phyloP scores from a whole-genome alignment of 2,113 vertebrate species.

The Cairina moschata region DNA sequence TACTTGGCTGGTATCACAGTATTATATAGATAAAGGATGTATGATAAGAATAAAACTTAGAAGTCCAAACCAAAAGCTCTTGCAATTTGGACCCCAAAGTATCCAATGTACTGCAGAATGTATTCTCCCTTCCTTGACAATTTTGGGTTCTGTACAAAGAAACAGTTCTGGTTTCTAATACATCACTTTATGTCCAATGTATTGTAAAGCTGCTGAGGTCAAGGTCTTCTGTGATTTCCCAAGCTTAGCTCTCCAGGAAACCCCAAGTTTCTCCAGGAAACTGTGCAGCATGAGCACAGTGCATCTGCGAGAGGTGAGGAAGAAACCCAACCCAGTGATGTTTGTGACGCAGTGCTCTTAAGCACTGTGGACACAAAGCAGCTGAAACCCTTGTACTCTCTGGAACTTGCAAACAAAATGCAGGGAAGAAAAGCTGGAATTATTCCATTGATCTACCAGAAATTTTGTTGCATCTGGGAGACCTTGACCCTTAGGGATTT shows the following conservation, averaged over 20 bases:
- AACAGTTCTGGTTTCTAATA: not conserved
- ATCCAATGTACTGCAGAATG: not conserved
- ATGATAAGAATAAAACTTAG: not conserved
- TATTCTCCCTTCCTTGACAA: fast-evolving
- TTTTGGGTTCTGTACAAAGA: not conserved
- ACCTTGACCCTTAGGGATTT: not conserved
- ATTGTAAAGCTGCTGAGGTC: not conserved
- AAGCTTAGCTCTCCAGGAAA: not conserved
- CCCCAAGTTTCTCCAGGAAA: not conserved
- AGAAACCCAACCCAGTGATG: not conserved
- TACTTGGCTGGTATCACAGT: not conserved
- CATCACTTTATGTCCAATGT: not conserved
- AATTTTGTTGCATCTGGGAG: not conserved
- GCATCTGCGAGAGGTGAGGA: not conserved
- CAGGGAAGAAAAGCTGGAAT: not conserved
- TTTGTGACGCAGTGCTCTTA: not conserved
- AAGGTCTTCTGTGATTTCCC: not conserved
- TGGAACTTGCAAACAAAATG: not conserved
- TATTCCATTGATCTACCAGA: not conserved
- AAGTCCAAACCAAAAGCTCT: not conserved
- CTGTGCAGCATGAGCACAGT: not conserved
- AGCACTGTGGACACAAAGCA: not conserved
- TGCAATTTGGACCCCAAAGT: not conserved
- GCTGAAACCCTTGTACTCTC: not conserved
- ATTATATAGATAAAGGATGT: not conserved